Percentiles rank a stretch among this genome's conserved stretches.
Evolutionary conservation across 1,140 invertebrate species (phyloP).

Genomic region (Pseudobourletiella spinata): DNA sequence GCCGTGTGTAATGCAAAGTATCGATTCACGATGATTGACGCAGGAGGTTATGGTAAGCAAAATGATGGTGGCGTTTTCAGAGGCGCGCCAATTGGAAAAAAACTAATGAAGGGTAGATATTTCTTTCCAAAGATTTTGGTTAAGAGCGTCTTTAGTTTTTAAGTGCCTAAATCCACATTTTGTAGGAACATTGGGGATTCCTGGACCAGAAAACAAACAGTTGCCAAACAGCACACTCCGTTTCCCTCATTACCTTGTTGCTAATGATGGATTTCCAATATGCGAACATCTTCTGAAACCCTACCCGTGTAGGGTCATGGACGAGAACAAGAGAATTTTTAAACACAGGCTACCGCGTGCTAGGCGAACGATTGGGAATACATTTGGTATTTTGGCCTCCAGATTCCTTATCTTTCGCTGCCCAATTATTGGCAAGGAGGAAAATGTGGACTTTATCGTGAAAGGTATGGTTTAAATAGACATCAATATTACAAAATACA

Average conservation of each 20-base stretch:
- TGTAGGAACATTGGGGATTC: neutral
- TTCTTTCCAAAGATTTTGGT: neutral
- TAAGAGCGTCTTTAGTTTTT: neutral
- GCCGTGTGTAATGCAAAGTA: conserved; percentile 28
- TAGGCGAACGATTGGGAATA: conserved; percentile 45
- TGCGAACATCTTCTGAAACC: conserved; percentile 39
- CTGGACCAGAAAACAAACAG: neutral
- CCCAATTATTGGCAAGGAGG: conserved; percentile 8
- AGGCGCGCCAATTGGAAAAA: conserved; percentile 16
- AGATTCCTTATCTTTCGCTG: conserved; percentile 36
- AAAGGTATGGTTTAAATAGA: conserved; percentile 32
- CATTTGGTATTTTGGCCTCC: conserved; percentile 45
- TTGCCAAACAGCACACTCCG: neutral
- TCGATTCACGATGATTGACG: conserved; percentile 31
- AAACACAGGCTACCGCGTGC: conserved; percentile 36
- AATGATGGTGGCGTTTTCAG: conserved; percentile 32
- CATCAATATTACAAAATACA: neutral
- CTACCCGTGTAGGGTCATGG: conserved; percentile 37
- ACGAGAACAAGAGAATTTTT: neutral
- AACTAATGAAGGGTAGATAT: neutral
- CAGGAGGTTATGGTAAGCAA: conserved; percentile 30
- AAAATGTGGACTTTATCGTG: conserved; percentile 13
- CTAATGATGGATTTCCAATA: conserved; percentile 35
- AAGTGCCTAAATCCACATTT: neutral
- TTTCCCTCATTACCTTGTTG: conserved; percentile 34